Base-by-base conservation (phyloP, 2,888 invertebrate species). In the Leptinotarsa tumamoca region DNA sequence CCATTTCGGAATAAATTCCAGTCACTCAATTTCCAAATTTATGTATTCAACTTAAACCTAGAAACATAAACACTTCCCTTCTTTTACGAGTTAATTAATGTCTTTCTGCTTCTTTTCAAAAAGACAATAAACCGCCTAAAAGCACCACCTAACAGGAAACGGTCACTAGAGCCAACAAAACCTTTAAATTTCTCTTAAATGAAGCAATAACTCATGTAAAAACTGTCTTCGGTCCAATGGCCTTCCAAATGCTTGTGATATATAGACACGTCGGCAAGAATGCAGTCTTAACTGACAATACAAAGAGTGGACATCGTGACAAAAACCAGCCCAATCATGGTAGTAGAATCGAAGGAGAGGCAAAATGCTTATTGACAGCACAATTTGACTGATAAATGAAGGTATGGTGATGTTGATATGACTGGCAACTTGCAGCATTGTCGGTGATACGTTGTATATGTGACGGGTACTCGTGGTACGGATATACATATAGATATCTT, bases 331-430 rank as follows among this genome's bases (percentile, higher is more conserved):
- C 84, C 84, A 85, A 85, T 85, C 86, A 83, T 80, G 81, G 80
- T 78, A 79, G 80, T 73, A 73, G 81, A 79, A 79, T 78, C 79
- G 80, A 80, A 80, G 80, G 10, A 80, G 76, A 82, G 79, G 80
- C 81, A 81, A 79, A 81, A 80, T 80, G 78, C 80, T 79, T 83
- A 85, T 80, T 85, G 84, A 85, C 86, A 82, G 86, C 82, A 85
- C 85, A 85, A 85, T 85, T 81, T 83, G 82, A 80, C 82, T 86
- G 84, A 86, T 86, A 85, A 86, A 85, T 85, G 85, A 80, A 83
- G 83, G 81, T 79, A 80, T 81, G 78, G 68, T 75, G 77, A 82
- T 80, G 83, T 83, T 77, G 77, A 80, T 83, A 83, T 83, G 84
- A 84, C 86, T 84, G 83, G 82, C 83, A 81, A 83, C 84, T 82